A percentile compares a stretch with the other conserved stretches of the same genome.
These are phyloP conservation scores for Scaptomyza cyrtandrae DNA, from an alignment of 2,888 invertebrate genomes.

Conservation along the genomic window DNA sequence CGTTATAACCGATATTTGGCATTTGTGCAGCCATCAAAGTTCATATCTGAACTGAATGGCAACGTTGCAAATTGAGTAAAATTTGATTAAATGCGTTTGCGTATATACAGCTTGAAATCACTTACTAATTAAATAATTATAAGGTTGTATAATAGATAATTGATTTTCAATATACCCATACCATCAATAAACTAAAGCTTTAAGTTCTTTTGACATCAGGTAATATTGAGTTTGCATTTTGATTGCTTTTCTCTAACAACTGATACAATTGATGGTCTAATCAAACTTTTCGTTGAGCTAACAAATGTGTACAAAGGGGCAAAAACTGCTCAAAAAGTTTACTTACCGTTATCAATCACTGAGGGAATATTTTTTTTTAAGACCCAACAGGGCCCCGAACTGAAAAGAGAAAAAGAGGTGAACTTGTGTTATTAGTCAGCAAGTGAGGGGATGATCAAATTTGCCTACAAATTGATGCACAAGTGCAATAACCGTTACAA, in stretches of 20 bases:
- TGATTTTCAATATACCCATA: not conserved
- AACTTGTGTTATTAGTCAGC: not conserved
- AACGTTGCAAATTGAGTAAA: constrained; percentile 9
- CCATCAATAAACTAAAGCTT: not conserved
- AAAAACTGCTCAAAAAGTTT: not conserved
- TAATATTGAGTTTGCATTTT: constrained; percentile 2
- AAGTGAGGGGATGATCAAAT: not conserved
- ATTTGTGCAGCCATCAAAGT: constrained; percentile 7
- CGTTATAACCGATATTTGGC: constrained; percentile 13
- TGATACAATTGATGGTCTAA: constrained; percentile 12
- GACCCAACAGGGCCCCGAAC: not conserved
- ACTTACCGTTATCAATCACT: constrained; percentile 49
- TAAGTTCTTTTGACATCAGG: not conserved
- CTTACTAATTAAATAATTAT: not conserved
- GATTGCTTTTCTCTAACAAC: not conserved
- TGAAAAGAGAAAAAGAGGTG: constrained; percentile 3
- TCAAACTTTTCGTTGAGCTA: constrained; percentile 22
- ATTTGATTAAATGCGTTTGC: constrained; percentile 5
- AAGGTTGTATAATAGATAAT: not conserved
- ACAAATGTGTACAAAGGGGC: not conserved
- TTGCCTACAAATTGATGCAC: constrained; percentile 7
- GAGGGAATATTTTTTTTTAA: not conserved
- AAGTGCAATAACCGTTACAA: not conserved
- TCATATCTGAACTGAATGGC: constrained; percentile 10
- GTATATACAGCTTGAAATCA: not conserved